Percentiles rank a stretch among this genome's conserved stretches.
phyloP scores from a whole-genome alignment of 2,113 vertebrate species.

The Ictalurus punctatus region DNA sequence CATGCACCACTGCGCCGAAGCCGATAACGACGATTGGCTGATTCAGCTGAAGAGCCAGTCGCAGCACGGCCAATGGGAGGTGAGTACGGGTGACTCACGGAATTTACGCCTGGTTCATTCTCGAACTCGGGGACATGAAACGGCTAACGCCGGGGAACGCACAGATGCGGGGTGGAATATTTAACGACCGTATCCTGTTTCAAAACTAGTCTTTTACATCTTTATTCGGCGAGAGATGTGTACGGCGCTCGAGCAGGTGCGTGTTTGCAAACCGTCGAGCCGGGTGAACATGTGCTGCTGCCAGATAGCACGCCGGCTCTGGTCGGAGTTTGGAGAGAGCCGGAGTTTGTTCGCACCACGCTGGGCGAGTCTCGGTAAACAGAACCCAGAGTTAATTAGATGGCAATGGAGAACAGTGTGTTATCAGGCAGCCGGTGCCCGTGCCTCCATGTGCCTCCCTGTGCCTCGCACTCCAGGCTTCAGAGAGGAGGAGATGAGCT shows the following conservation, averaged over 20 bases:
- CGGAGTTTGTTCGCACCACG: constrained; percentile 2
- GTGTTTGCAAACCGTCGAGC: neutral
- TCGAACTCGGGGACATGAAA: neutral
- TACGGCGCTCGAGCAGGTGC: neutral
- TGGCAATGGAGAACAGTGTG: constrained; percentile 29
- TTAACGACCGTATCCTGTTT: neutral
- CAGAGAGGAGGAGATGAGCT: constrained; percentile 33
- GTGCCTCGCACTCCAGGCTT: constrained; percentile 28
- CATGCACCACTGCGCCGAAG: constrained; percentile 93
- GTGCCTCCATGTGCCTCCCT: constrained; percentile 10
- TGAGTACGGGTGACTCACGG: constrained; percentile 66
- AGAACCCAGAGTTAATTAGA: constrained; percentile 52
- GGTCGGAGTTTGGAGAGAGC: neutral
- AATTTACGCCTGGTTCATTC: neutral
- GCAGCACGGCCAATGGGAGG: constrained; percentile 90
- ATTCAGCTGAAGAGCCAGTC: constrained; percentile 91
- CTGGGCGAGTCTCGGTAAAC: constrained; percentile 39
- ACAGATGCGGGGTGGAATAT: neutral
- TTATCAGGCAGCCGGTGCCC: constrained; percentile 44
- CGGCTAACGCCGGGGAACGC: neutral
- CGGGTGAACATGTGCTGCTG: constrained; percentile 7
- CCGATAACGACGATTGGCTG: constrained; percentile 90
- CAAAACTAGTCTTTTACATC: neutral
- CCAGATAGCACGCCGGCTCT: neutral
- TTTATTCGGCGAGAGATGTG: neutral